Conservation (phyloP, 1,140 invertebrate genomes). For the Macrosteles quadrilineatus region DNA sequence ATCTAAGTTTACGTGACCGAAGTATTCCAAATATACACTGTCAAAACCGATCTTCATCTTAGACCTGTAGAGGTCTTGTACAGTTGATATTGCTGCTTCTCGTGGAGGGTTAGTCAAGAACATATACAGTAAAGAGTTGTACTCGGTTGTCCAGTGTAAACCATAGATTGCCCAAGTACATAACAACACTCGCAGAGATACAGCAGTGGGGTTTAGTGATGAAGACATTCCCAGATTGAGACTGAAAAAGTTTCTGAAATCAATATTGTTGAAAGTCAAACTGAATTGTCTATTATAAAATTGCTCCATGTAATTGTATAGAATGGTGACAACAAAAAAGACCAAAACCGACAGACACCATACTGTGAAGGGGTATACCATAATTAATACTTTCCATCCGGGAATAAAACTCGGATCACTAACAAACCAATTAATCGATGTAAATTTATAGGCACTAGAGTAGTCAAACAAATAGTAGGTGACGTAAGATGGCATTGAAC, state of each 20-base stretch:
- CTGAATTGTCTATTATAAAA: background rate
- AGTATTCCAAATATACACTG: background rate
- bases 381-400: background rate
- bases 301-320: background rate
- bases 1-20: background rate
- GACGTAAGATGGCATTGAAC: background rate
- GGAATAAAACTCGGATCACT: background rate
- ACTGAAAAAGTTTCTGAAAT: background rate
- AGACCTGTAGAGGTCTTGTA: background rate
- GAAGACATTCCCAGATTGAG: background rate
- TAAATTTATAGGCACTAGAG: background rate
- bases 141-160: background rate
- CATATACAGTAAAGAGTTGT: background rate
- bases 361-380: background rate
- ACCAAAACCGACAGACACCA: background rate
- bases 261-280: background rate
- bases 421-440: conserved; percentile 3
- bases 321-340: background rate
- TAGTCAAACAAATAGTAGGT: background rate
- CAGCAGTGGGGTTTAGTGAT: background rate
- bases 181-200: background rate
- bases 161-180: background rate
- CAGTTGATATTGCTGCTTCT: background rate
- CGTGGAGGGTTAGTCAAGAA: background rate
- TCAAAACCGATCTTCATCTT: background rate